Conservation (phyloP, 2,113 vertebrate species). For the Mus musculus region GRCm39 chr12:15842501-15843000, state of each 20-base stretch:
- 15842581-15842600: slow-evolving; percentile 82
- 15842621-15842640: slow-evolving; percentile 81
- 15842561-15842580: slow-evolving; percentile 76
- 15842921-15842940: slow-evolving; percentile 85
- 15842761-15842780: slow-evolving; percentile 82
- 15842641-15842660: slow-evolving; percentile 61
- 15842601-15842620: slow-evolving; percentile 83
- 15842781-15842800: slow-evolving; percentile 68
- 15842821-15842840: slow-evolving; percentile 63
- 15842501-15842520: slow-evolving; percentile 83
- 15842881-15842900: slow-evolving; percentile 90
- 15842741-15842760: slow-evolving; percentile 82
- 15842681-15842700: slow-evolving; percentile 61
- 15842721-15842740: slow-evolving; percentile 67
- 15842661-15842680: slow-evolving; percentile 70
- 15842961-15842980: slow-evolving; percentile 85
- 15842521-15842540: slow-evolving; percentile 87
- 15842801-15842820: slow-evolving; percentile 55
- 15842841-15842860: slow-evolving; percentile 78
- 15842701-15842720: slow-evolving; percentile 53
- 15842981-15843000: slow-evolving; percentile 86
- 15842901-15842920: slow-evolving; percentile 84
- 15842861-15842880: slow-evolving; percentile 86
- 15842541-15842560: slow-evolving; percentile 80
- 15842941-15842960: slow-evolving; percentile 82